Evolutionary conservation across 2,888 invertebrate species (phyloP), one percentile per base, ranked within the genome.

Genomic region (Volucella bombylans): DNA sequence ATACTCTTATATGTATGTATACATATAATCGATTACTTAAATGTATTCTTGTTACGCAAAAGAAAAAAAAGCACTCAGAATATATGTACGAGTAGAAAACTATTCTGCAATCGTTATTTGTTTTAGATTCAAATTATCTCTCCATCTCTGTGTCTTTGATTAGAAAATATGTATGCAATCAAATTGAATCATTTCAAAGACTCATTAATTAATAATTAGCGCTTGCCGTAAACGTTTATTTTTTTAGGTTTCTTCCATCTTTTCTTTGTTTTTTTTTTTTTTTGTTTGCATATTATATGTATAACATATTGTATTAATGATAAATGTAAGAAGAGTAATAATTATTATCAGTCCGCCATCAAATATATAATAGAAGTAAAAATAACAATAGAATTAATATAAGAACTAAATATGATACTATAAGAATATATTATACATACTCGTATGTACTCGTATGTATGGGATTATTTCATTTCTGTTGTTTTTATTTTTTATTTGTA

Each of bases 361-460:
- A 67, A 61, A 67, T 39, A 77, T 77, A 65, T 64, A 41, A 69
- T 31, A 62, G n/a, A 47, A 45, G 18, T 45, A 65, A 52, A 31
- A 8, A 23, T 18, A 62, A 68, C 72, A 82, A 78, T 82, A 78
- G 82, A 78, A 59, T 65, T 80, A 68, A 71, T 77, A 15, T 65
- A 54, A 81, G 64, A 52, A 54, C 14, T 82, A 67, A 14, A 68
- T 62, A 45, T 67, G 72, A 77, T 69, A 23, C 45, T 65, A 64
- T 8, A 15, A 43, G 67, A 67, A 68, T 10, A 9, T 45, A 45
- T n/a, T 18, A 2, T 18, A 18, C 18, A 18, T 18, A 18, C 18
- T 18, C 18, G 2, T 23, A 23, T 2, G 18, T 18, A 18, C 18
- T 18, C 18, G 18, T 31, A 31, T 31, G 6, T 31, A 31, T 31